Evolutionary conservation across 2,797 vertebrate species (phyloP).

Genomic region (Phrynocephalus vlangalii): DNA sequence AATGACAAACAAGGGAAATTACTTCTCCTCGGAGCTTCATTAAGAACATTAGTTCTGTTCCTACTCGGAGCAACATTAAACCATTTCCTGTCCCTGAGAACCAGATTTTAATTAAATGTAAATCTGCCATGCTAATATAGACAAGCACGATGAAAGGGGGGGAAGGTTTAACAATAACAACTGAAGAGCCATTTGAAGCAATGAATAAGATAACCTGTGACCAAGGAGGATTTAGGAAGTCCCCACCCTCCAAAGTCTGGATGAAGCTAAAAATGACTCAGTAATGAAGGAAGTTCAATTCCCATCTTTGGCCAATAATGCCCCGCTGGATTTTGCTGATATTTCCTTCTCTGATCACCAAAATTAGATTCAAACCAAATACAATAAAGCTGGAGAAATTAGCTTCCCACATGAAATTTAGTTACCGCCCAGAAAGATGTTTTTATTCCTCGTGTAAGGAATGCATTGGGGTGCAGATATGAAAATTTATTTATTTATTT

Average conservation of each 20-base stretch:
- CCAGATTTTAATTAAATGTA: constrained; percentile 16
- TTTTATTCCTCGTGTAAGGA: background rate
- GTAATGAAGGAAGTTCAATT: constrained; percentile 8
- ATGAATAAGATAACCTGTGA: background rate
- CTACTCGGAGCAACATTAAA: constrained; percentile 12
- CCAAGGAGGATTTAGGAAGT: background rate
- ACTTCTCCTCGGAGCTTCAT: constrained; percentile 10
- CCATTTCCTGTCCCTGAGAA: background rate
- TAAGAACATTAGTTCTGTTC: background rate
- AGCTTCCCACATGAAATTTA: background rate
- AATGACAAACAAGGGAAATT: constrained; percentile 36
- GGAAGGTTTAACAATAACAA: background rate
- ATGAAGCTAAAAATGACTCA: background rate
- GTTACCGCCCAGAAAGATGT: background rate
- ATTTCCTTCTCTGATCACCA: background rate
- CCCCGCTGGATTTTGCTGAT: constrained; percentile 7
- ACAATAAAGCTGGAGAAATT: constrained; percentile 17
- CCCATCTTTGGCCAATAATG: background rate
- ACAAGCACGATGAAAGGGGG: too few relatives aligned
- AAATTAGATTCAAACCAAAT: constrained; percentile 17
- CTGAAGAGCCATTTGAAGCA: background rate
- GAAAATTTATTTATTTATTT: background rate
- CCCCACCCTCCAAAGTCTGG: background rate
- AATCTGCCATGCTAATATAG: background rate
- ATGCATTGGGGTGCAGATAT: background rate